Conservation (phyloP, 92 coral and sea anemone species). For the Phymanthus crucifer region DNA sequence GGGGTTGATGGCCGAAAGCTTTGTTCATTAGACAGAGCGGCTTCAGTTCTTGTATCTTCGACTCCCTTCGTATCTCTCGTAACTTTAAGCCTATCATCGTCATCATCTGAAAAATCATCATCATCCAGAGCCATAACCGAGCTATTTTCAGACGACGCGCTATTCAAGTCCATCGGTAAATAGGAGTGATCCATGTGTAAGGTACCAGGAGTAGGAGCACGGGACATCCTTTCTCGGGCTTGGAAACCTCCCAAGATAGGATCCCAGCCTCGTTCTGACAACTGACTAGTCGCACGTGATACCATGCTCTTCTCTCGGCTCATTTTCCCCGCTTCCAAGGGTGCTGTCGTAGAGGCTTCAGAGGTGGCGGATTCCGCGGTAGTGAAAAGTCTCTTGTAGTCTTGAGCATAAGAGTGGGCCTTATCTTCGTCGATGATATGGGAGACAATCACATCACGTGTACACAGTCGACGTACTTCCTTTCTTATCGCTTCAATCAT, state of each 20-base stretch:
- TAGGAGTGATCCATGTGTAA: constrained; percentile 83
- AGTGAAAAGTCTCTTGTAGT: constrained; percentile 80
- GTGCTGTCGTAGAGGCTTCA: constrained; percentile 29
- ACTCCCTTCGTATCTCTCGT: not conserved
- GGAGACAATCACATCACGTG: constrained; percentile 73
- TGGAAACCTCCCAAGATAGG: constrained; percentile 96
- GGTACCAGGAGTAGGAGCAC: constrained; percentile 80
- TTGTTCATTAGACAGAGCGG: not conserved
- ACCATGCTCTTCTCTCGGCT: constrained; percentile 41
- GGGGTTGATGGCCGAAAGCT: not conserved
- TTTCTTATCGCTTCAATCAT: constrained; percentile 87
- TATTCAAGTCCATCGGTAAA: constrained; percentile 88
- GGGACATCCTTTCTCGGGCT: constrained; percentile 89
- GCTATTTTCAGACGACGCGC: constrained; percentile 91
- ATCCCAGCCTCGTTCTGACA: constrained; percentile 94
- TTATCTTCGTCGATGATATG: constrained; percentile 83
- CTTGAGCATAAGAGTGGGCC: constrained; percentile 57
- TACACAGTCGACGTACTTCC: constrained; percentile 84
- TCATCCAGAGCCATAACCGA: constrained; percentile 49
- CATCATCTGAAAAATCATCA: constrained; percentile 50
- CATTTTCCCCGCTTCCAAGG: not conserved
- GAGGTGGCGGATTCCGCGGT: constrained; percentile 44
- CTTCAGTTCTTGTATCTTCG: not conserved
- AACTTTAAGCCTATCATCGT: constrained; percentile 34
- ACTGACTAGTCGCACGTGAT: constrained; percentile 68